Evolutionary conservation across 2,113 vertebrate species (phyloP), one percentile per base, ranked within the genome.

Genomic region (Carollia perspicillata): DNA sequence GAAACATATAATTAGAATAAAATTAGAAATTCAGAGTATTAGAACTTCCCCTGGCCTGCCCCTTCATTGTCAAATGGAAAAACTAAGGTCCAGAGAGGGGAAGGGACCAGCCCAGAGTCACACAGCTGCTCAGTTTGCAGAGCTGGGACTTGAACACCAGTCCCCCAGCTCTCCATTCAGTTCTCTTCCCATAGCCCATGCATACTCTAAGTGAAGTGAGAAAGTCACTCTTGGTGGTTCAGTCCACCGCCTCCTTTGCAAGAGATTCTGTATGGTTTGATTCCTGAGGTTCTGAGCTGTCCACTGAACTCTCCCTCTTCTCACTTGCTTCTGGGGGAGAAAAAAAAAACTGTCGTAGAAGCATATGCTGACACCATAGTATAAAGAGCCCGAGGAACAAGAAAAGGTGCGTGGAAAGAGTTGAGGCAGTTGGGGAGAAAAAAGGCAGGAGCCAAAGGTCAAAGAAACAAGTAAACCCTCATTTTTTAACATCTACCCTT

Each of bases 1-100:
- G 96, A 97, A 97, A 97, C 93, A 91, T 89, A 96, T 93, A 97
- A 95, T 96, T 96, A 96, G 96, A 98, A 97, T 98, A 97, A 98
- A 98, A 98, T 98, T 98, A 97, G 96, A 98, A 98, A 98, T 92
- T 90, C 93, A 95, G 86, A 91, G 84, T 93, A 81, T 75, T 74
- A 88, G 81, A 95, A 55, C 79, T 97, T 98, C 97, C 97, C 97
- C 96, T 74, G 28, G 47, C 42, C 53, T 85, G 16, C 33, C 8
- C 26, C 40, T 20, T 80, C 77, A 81, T 23, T 84, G 11, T 81
- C 35, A 89, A 1, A 16, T 80, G 11, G 47, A 53, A 35, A 93
- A 96, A 88, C 58, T 72, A 53, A 93, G 90, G 44, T 47, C 12
- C 26, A 77, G 77, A 84, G 33, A 86, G 30, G 23, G 8, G 30